These are phyloP conservation scores for Chamaea fasciata DNA, from an alignment of 2,113 vertebrate genomes.

Conservation along the genomic window DNA sequence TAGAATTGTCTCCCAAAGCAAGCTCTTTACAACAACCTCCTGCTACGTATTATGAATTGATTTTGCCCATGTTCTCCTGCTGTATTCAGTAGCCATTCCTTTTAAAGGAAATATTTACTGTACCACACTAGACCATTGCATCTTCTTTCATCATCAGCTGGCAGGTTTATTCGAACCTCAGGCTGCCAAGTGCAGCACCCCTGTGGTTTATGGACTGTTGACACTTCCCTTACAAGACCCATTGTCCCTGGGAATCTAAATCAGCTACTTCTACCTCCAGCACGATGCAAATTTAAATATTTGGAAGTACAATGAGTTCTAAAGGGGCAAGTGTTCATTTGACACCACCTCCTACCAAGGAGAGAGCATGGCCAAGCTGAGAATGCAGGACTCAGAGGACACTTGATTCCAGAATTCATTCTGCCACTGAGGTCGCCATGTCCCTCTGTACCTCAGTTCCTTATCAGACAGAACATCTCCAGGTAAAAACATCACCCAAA, in stretches of 20 bases:
- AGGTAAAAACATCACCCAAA: background rate
- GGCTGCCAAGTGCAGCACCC: background rate
- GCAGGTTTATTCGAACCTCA: background rate
- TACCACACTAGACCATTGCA: too few relatives aligned
- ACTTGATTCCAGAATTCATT: background rate
- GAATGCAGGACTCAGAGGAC: background rate
- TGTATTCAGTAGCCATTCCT: background rate
- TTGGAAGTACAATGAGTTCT: background rate
- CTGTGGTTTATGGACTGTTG: background rate
- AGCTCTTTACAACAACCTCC: background rate
- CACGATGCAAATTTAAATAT: background rate
- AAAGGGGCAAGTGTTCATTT: background rate
- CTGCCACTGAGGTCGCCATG: background rate
- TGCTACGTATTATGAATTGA: background rate
- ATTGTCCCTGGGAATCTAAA: background rate
- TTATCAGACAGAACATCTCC: background rate
- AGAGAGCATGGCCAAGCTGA: background rate
- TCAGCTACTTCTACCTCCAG: background rate
- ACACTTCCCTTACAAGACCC: background rate
- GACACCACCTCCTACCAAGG: rapidly evolving
- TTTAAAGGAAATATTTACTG: background rate
- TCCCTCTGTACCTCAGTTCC: background rate
- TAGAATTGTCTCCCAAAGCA: background rate
- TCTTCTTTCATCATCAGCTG: background rate
- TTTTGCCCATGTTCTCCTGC: background rate